Conservation (phyloP, 1,140 invertebrate genomes). For the Coelopa frigida region DNA sequence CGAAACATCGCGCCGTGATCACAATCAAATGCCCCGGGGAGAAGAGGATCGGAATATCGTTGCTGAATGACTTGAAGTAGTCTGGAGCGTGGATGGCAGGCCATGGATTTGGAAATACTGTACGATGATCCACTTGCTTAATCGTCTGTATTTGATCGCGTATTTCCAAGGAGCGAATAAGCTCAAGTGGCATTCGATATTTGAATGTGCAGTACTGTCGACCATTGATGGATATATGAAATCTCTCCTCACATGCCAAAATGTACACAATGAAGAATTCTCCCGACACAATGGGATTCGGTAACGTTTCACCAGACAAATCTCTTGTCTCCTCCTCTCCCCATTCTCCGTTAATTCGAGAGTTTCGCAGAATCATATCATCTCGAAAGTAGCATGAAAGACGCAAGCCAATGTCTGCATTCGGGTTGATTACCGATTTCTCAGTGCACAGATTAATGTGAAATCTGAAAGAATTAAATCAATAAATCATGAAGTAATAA, state of each 20-base stretch:
- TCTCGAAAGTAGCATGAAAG: conserved; percentile 48
- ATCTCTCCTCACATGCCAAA: conserved; percentile 33
- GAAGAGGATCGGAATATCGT: conserved; percentile 38
- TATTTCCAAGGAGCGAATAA: conserved; percentile 30
- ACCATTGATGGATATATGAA: conserved; percentile 42
- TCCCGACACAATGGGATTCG: conserved; percentile 40
- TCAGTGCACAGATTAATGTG: conserved; percentile 45
- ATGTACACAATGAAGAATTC: conserved; percentile 43
- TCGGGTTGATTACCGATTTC: conserved; percentile 32
- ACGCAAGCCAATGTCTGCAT: conserved; percentile 46
- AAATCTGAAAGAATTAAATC: conserved; percentile 45
- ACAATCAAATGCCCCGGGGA: conserved; percentile 40
- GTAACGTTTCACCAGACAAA: conserved; percentile 23
- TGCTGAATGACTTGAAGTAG: conserved; percentile 38
- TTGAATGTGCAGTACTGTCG: conserved; percentile 34
- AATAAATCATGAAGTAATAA: too few relatives aligned
- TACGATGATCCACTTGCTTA: conserved; percentile 42
- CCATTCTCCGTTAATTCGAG: conserved; percentile 58
- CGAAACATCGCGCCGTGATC: conserved; percentile 37
- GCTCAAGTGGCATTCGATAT: conserved; percentile 32
- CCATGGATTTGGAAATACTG: conserved; percentile 39
- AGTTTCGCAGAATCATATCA: conserved; percentile 57
- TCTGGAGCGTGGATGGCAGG: conserved; percentile 39
- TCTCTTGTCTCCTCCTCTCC: conserved; percentile 56
- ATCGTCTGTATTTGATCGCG: conserved; percentile 40